Conservation (phyloP, 2,888 invertebrate species). For the Eupeodes luniger region DNA sequence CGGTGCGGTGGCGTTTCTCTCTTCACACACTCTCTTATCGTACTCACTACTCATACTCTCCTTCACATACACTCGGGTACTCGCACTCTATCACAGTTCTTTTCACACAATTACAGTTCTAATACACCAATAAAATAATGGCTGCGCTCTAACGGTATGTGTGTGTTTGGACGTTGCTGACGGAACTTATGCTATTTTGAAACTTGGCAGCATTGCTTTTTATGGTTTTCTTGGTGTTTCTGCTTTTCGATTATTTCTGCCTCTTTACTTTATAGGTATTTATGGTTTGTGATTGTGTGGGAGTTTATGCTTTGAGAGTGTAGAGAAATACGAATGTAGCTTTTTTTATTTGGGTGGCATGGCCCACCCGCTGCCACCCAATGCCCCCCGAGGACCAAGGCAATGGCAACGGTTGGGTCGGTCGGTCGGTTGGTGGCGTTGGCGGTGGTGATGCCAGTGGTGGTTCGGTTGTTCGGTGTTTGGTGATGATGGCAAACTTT, state of each 20-base stretch:
- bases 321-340: constrained; percentile 31
- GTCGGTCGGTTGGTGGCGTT: too few relatives aligned
- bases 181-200: constrained; percentile 47
- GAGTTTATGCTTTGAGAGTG: not conserved
- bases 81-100: too few relatives aligned
- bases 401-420: too few relatives aligned
- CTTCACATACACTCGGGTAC: too few relatives aligned
- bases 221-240: constrained; percentile 59
- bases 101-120: not conserved
- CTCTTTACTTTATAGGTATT: not conserved
- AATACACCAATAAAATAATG: too few relatives aligned
- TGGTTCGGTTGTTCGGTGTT: too few relatives aligned
- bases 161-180: constrained; percentile 53
- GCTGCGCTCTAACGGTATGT: not conserved
- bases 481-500: constrained; percentile 55
- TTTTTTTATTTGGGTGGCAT: constrained; percentile 49
- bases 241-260: constrained; percentile 30
- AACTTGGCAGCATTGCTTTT: constrained; percentile 67
- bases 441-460: too few relatives aligned
- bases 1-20: constrained; percentile 3
- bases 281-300: constrained; percentile 19
- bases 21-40: constrained; percentile 2
- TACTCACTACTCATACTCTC: too few relatives aligned
- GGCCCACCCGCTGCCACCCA: constrained; percentile 67
- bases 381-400: constrained; percentile 29